phyloP scores from a whole-genome alignment of 2,888 invertebrate species.

The Helleia helle region DNA sequence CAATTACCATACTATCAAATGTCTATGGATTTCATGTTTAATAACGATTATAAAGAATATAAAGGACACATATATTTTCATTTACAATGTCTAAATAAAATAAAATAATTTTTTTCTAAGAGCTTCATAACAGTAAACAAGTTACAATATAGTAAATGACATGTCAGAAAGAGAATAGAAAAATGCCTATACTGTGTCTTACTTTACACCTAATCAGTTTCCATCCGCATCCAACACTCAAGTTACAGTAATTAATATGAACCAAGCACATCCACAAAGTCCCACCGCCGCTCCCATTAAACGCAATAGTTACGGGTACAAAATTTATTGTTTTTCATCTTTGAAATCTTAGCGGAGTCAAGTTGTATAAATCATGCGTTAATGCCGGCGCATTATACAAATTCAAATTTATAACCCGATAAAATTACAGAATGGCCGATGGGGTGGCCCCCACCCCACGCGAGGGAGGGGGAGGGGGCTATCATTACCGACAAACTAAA shows the following conservation, averaged over 20 bases:
- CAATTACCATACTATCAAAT: too few relatives aligned
- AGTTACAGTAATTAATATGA: not conserved
- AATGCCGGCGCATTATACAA: slow-evolving; percentile 71
- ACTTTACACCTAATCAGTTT: too few relatives aligned
- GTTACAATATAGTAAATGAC: too few relatives aligned
- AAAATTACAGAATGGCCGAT: slow-evolving; percentile 69
- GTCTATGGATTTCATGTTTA: too few relatives aligned
- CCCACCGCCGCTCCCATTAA: slow-evolving; percentile 43
- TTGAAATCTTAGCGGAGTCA: slow-evolving; percentile 73
- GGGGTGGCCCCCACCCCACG: slow-evolving; percentile 36
- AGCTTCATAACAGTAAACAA: too few relatives aligned
- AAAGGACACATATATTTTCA: too few relatives aligned
- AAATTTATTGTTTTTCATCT: slow-evolving; percentile 75
- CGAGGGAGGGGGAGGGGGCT: slow-evolving; percentile 29
- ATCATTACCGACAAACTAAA: slow-evolving; percentile 47
- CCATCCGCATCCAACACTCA: too few relatives aligned
- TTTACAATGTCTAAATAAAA: too few relatives aligned
- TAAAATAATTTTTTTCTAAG: too few relatives aligned
- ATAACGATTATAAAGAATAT: too few relatives aligned
- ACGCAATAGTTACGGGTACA: slow-evolving; percentile 67
- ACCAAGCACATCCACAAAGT: slow-evolving; percentile 31
- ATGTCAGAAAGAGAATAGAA: too few relatives aligned
- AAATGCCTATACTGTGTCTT: too few relatives aligned
- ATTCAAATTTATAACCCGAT: slow-evolving; percentile 76
- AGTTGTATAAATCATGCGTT: slow-evolving; percentile 73